Conservation (phyloP, 2,888 invertebrate genomes). For the Choristoneura rosaceana region DNA sequence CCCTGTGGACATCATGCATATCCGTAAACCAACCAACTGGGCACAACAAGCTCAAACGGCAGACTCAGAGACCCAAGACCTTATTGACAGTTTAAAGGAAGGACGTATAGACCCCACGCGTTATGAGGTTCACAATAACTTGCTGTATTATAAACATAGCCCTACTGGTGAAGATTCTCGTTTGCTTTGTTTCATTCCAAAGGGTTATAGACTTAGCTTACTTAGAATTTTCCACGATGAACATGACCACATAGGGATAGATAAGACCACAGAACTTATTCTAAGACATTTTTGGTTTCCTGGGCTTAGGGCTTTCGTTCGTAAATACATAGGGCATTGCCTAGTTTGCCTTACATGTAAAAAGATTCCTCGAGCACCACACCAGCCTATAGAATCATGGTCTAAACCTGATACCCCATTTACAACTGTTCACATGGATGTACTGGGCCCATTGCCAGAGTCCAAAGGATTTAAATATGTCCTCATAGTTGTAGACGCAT, state of each 20-base stretch:
- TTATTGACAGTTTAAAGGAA: constrained; percentile 6
- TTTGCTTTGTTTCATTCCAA: constrained; percentile 11
- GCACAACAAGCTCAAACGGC: constrained; percentile 9
- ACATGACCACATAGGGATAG: constrained; percentile 15
- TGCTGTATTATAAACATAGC: constrained; percentile 31
- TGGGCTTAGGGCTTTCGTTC: constrained; percentile 1
- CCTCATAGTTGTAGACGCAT: constrained; percentile 46
- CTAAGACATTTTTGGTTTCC: constrained; percentile 14
- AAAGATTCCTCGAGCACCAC: constrained; percentile 6
- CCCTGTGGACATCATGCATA: constrained; percentile 40
- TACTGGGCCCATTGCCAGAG: background rate
- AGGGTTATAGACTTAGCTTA: constrained; percentile 6
- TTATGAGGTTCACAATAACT: constrained; percentile 24
- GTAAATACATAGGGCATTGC: constrained; percentile 12
- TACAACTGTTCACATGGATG: background rate
- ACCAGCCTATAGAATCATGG: constrained; percentile 13
- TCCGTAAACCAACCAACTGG: constrained; percentile 6
- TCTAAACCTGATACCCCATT: background rate
- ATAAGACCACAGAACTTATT: constrained; percentile 9
- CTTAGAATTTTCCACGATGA: constrained; percentile 16
- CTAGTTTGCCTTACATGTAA: constrained; percentile 1
- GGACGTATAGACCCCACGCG: constrained; percentile 16
- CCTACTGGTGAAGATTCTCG: constrained; percentile 28
- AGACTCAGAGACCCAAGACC: background rate
- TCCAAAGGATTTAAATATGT: constrained; percentile 24